phyloP scores from a whole-genome alignment of 2,797 vertebrate genomes.

The Clamator glandarius region DNA sequence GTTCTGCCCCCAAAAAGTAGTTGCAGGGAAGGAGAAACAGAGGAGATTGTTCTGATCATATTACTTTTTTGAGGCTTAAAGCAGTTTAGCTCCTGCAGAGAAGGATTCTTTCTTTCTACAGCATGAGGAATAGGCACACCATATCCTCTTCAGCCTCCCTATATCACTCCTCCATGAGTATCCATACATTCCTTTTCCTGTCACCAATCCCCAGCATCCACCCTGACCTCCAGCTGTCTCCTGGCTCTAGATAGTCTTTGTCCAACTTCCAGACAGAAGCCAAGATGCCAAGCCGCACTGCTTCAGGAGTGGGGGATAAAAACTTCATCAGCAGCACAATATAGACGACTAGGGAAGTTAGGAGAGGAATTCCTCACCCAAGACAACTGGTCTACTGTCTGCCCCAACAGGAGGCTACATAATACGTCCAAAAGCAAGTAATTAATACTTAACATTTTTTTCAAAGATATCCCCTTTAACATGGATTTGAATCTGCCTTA shows the following conservation, averaged over 20 bases:
- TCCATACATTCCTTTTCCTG: neutral
- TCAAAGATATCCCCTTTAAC: neutral
- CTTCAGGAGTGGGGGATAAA: neutral
- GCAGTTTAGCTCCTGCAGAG: conserved; percentile 1
- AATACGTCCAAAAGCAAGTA: neutral
- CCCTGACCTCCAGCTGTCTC: neutral
- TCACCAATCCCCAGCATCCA: neutral
- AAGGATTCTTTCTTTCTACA: neutral
- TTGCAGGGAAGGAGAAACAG: neutral
- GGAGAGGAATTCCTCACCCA: neutral
- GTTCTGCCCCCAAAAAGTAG: no score
- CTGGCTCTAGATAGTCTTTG: neutral
- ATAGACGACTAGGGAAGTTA: neutral
- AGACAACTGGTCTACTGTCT: neutral
- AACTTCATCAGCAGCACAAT: neutral
- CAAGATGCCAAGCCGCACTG: neutral
- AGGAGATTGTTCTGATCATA: conserved; percentile 29
- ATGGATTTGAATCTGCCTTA: neutral
- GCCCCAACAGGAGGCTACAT: neutral
- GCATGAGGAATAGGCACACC: neutral
- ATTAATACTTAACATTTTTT: neutral
- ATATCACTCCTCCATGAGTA: neutral
- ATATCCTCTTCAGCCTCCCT: neutral
- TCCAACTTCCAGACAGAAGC: neutral
- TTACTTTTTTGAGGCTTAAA: neutral